phyloP scores from a whole-genome alignment of 1,140 invertebrate genomes.

The Drosophila grimshawi region DNA sequence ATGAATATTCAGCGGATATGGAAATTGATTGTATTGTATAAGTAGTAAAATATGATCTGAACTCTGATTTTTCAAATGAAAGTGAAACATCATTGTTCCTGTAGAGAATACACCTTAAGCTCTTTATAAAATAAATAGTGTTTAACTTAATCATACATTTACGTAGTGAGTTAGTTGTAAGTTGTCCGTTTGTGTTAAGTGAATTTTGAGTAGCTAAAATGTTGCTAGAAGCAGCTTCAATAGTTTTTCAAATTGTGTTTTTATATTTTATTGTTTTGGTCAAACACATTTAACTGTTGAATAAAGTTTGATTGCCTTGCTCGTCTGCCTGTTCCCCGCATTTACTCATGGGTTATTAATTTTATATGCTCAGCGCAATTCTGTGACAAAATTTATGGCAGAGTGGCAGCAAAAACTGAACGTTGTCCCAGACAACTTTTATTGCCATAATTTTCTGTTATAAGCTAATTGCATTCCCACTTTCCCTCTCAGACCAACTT shows the following conservation, averaged over 20 bases:
- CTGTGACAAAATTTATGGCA: neutral
- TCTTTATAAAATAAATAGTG: no score
- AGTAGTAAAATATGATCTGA: no score
- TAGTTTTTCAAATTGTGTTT: no score
- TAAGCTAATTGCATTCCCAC: conserved; percentile 19
- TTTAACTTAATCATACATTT: no score
- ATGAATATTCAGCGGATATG: conserved; percentile 9
- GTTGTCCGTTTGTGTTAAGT: no score
- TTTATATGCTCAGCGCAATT: neutral
- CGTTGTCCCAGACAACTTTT: neutral
- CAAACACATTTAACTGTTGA: no score
- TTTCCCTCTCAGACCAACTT: neutral
- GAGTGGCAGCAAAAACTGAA: neutral
- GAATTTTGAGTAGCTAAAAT: no score
- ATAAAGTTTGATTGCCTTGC: neutral
- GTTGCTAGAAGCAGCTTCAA: no score
- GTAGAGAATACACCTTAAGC: no score
- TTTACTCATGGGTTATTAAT: neutral
- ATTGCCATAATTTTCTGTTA: conserved; percentile 15
- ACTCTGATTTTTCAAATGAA: neutral
- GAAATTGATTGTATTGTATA: neutral
- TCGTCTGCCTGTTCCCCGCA: neutral
- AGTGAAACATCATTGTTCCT: neutral
- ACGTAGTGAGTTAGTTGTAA: no score
- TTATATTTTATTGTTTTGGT: no score